Evolutionary conservation across 1,140 invertebrate genomes (phyloP).

Genomic region (Gryllus bimaculatus): DNA sequence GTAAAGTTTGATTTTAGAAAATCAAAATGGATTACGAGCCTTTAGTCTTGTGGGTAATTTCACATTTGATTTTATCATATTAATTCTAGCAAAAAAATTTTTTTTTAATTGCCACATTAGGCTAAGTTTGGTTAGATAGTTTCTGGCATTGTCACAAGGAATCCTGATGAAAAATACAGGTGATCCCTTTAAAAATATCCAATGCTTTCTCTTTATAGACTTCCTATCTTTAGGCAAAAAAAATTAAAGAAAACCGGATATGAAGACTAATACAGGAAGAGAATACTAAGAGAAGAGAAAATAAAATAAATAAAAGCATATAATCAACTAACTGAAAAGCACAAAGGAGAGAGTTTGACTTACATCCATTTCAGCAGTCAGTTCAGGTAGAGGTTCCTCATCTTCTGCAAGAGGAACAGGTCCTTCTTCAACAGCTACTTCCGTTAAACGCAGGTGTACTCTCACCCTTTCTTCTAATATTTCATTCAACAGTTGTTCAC

Average conservation of each 20-base stretch:
- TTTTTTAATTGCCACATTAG: too few species aligned
- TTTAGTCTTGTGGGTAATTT: too few species aligned
- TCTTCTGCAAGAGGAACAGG: slow-evolving; percentile 26
- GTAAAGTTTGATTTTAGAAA: too few species aligned
- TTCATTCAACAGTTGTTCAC: slow-evolving; percentile 6
- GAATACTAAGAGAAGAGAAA: background rate
- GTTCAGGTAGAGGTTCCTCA: slow-evolving; percentile 28
- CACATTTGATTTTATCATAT: too few species aligned
- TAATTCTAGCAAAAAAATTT: too few species aligned
- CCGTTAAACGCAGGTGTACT: background rate
- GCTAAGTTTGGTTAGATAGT: too few species aligned
- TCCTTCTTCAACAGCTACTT: slow-evolving; percentile 4
- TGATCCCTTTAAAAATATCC: too few species aligned
- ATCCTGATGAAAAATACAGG: too few species aligned
- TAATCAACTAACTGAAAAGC: too few species aligned
- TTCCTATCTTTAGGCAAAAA: background rate
- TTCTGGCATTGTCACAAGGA: too few species aligned
- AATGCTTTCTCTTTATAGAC: background rate
- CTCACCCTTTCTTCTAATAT: background rate
- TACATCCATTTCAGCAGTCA: slow-evolving; percentile 30
- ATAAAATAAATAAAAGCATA: too few species aligned
- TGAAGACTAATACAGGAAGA: background rate
- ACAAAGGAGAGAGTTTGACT: background rate
- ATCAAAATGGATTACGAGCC: too few species aligned
- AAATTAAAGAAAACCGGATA: background rate